phyloP scores from a whole-genome alignment of 2,888 invertebrate genomes.

The Cylindroiulus punctatus region DNA sequence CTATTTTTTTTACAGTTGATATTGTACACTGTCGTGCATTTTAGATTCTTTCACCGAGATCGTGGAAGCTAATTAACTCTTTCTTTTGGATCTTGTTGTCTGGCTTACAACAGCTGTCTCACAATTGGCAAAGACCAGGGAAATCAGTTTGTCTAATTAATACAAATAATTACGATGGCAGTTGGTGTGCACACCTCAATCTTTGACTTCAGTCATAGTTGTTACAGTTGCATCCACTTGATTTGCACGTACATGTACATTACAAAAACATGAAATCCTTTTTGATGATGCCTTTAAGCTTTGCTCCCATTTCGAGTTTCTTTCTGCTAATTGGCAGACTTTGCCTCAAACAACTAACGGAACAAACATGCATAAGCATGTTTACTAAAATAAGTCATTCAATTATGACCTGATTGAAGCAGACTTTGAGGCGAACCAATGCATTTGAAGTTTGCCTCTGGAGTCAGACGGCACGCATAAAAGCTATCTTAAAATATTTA shows the following conservation, averaged over 20 bases:
- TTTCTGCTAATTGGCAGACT: slow-evolving; percentile 2
- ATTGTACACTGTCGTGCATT: too few relatives aligned
- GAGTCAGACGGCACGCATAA: not conserved
- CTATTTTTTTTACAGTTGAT: too few relatives aligned
- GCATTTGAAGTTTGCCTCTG: not conserved
- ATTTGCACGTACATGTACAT: too few relatives aligned
- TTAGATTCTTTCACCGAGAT: too few relatives aligned
- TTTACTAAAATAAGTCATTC: not conserved
- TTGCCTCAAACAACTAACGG: not conserved
- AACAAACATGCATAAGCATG: not conserved
- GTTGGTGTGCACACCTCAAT: too few relatives aligned
- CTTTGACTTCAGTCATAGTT: too few relatives aligned
- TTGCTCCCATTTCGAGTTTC: not conserved
- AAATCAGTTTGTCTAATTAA: slow-evolving; percentile 76
- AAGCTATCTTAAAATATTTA: not conserved
- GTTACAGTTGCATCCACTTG: too few relatives aligned
- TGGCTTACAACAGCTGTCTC: not conserved
- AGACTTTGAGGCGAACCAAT: not conserved
- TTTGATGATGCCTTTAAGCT: too few relatives aligned
- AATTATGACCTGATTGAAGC: not conserved
- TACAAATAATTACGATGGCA: slow-evolving; percentile 77
- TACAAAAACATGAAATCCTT: too few relatives aligned
- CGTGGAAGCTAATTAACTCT: too few relatives aligned
- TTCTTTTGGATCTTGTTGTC: too few relatives aligned
- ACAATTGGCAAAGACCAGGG: not conserved